Base-by-base conservation (phyloP, 2,888 invertebrate species). In the Platerodrilus igneus region DNA sequence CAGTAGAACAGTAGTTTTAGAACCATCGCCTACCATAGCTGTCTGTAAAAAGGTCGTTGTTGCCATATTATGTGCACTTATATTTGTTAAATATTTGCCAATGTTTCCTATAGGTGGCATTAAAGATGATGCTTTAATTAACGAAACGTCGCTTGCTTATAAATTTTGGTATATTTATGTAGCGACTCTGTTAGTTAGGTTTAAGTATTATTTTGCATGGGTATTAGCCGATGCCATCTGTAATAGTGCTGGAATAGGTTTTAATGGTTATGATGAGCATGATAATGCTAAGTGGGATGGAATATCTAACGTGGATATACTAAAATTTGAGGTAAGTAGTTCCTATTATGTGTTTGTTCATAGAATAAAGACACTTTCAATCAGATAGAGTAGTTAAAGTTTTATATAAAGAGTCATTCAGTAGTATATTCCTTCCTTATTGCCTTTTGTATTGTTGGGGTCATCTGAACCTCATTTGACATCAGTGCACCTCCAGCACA, bases 121-220 rank as follows among this genome's bases (percentile, higher is more conserved):
- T 37, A 83, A 81, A 73, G 82, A 81, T 15, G 75, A 78, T 22
- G 77, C 77, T 41, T 87, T 84, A 62, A 59, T 83, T 35, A 62
- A 75, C 19, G 70, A 73, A 37, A 74, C 77, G 10, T 71, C 75
- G 10, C 63, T 82, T 30, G 45, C 73, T 17, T 77, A 79, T 51
- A 83, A 79, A 64, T 78, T 87, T 60, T 79, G 84, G 65, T 93
- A 85, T 71, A 71, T 91, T 50, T 70, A 80, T 57, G 68, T 81
- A 49, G 78, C 85, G 27, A 90, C 91, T 33, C 77, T 87, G 51
- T 74, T 87, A 45, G 83, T 83, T 43, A 80, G 94, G 51, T 86
- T 86, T 69, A 94, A 93, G 73, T 96, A 95, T 73, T 95, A 95
- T 71, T 89, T 93, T 66, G 95, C 93, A n/a, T 96, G 95, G 95